Evolutionary conservation across 2,113 vertebrate species (phyloP).

Genomic region (Ondatra zibethicus): DNA sequence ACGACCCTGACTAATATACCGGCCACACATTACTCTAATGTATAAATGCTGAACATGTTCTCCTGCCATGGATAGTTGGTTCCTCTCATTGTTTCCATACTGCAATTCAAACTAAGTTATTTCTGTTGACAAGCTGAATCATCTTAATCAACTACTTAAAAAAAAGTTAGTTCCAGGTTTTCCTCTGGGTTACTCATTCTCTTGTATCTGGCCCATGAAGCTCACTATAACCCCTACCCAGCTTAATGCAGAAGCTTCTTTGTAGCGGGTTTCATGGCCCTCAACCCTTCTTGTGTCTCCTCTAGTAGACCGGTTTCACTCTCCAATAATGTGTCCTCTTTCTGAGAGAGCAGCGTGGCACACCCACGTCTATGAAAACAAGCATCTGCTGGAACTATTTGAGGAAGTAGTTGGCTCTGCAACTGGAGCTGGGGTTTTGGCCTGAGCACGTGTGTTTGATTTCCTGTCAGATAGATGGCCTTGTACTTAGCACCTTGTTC

Average conservation of each 20-base stretch:
- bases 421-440: background rate
- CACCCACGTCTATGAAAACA: background rate
- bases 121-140: constrained; percentile 44
- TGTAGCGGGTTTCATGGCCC: background rate
- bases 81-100: background rate
- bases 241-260: background rate
- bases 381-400: background rate
- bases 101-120: background rate
- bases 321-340: background rate
- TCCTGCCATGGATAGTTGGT: background rate
- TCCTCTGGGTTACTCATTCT: background rate
- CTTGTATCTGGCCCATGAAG: background rate
- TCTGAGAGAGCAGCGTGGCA: background rate
- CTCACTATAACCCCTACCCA: background rate
- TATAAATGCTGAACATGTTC: background rate
- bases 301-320: background rate
- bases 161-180: background rate
- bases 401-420: background rate
- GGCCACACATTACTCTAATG: background rate
- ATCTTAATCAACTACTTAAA: constrained; percentile 8
- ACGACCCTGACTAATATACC: background rate
- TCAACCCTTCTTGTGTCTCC: background rate
- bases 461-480: background rate
- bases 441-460: background rate
- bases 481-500: background rate